Conservation (phyloP, 2,888 invertebrate species). For the Andricus quercusramuli region DNA sequence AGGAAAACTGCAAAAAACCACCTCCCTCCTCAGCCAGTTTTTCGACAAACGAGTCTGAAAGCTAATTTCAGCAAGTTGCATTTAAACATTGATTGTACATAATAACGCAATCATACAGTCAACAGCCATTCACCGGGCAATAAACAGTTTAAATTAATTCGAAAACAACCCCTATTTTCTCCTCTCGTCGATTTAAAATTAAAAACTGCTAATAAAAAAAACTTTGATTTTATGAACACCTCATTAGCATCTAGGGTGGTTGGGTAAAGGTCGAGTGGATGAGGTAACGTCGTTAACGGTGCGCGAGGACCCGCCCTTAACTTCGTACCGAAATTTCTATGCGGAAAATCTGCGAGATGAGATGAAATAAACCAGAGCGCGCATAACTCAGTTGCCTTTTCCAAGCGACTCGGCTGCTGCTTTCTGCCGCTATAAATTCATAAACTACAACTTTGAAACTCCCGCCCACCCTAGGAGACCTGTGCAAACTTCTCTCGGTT, state of each 20-base stretch:
- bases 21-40: too few relatives aligned
- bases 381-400: slow-evolving; percentile 71
- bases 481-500: slow-evolving; percentile 64
- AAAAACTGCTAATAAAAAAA: neutral
- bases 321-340: slow-evolving; percentile 62
- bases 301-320: slow-evolving; percentile 57
- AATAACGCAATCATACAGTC: too few relatives aligned
- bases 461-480: slow-evolving; percentile 51
- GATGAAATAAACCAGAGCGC: slow-evolving; percentile 67
- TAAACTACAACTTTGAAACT: slow-evolving; percentile 76
- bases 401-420: slow-evolving; percentile 61
- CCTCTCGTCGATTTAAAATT: neutral
- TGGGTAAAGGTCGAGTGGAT: slow-evolving; percentile 39
- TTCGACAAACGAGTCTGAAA: too few relatives aligned
- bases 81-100: too few relatives aligned
- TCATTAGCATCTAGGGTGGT: slow-evolving; percentile 13
- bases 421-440: slow-evolving; percentile 77
- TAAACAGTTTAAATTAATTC: too few relatives aligned
- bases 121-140: too few relatives aligned
- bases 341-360: slow-evolving; percentile 67
- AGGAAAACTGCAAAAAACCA: too few relatives aligned
- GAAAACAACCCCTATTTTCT: neutral
- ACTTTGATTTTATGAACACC: neutral
- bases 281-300: slow-evolving; percentile 60
- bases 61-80: too few relatives aligned